These are phyloP conservation scores for Pseudotriccus pelzelni DNA, from an alignment of 2,797 vertebrate species.

Conservation along the genomic window DNA sequence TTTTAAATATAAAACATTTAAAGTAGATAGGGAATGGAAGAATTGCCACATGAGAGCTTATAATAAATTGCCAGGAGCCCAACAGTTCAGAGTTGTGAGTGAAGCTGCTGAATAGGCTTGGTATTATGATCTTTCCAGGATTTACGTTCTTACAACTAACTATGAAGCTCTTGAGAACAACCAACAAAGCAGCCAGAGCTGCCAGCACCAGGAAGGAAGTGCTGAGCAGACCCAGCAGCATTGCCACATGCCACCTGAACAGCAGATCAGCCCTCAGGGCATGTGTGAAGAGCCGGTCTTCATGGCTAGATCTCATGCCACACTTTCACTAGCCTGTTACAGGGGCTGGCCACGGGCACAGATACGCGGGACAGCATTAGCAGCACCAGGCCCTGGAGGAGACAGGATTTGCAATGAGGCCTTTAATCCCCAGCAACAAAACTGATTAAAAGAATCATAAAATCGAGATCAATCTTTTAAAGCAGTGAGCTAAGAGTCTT, in stretches of 20 bases:
- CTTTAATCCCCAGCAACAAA: constrained; percentile 28
- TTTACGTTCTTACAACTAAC: not conserved
- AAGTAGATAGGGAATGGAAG: not conserved
- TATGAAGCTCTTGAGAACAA: not conserved
- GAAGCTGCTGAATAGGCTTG: not conserved
- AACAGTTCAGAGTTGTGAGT: not conserved
- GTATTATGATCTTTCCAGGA: not conserved
- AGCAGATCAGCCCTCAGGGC: not conserved
- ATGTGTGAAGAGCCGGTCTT: rapidly evolving
- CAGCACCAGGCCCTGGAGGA: not conserved
- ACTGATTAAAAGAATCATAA: constrained; percentile 50
- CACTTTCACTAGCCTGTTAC: not conserved
- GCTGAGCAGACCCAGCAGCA: not conserved
- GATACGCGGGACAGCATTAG: not conserved
- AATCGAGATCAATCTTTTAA: constrained; percentile 49
- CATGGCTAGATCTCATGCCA: not conserved
- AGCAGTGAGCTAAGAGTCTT: not conserved
- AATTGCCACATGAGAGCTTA: not conserved
- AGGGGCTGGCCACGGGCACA: not conserved
- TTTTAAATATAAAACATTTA: not conserved
- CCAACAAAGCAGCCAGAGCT: not conserved
- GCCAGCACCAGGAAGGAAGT: not conserved
- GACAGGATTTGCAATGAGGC: not conserved
- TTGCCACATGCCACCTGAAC: not conserved
- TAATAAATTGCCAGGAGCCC: not conserved